Base-by-base conservation (phyloP, 2,888 invertebrate genomes). In the Mesopsocus fuscifrons region DNA sequence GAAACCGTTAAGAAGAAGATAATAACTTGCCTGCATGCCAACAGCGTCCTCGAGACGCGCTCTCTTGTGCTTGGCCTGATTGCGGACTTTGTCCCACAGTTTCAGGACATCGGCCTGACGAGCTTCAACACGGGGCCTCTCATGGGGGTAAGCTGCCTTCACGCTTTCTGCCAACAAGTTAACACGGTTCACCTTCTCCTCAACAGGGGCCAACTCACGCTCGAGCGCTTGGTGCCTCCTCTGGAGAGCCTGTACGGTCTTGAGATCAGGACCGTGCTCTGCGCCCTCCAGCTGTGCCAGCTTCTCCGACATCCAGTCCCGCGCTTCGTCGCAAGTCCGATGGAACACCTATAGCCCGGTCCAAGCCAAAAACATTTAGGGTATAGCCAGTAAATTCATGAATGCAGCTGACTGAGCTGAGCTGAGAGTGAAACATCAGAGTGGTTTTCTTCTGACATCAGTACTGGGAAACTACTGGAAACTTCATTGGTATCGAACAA, bases 261-360 rank as follows among this genome's bases (percentile, higher is more conserved):
- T 79, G 33, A 94, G 67, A 63, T 94, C 94, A 2, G 81, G 77
- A 0, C 85, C 88, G 2, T 79, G 59, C 26, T 76, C 75, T 1
- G 74, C 72, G 0, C 73, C 76, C 34, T 87, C 88, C 45, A 94
- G 60, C 58, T 91, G 88, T 47, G 79, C 77, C 67, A 88, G 85
- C 63, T 97, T 97, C 63, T 95, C 95, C 43, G 77, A 68, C 83
- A 98, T 95, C 95, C 97, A 97, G 57, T 92, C 92, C 50, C 82
- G 75, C 0, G 94, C 88, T 59, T 97, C 97, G 57, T 91, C 92
- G 60, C 95, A 97, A 0, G 89, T 88, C 43, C 92, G 80, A 56
- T 89, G 79, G 67, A 95, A 98, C 6, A 95, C 38, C n/a, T n/a
- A n/a, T n/a, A n/a, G n/a, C n/a, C n/a, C n/a, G n/a, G n/a, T n/a